Base-by-base conservation (phyloP, 2,797 vertebrate genomes). In the Xenentodon cancila region DNA sequence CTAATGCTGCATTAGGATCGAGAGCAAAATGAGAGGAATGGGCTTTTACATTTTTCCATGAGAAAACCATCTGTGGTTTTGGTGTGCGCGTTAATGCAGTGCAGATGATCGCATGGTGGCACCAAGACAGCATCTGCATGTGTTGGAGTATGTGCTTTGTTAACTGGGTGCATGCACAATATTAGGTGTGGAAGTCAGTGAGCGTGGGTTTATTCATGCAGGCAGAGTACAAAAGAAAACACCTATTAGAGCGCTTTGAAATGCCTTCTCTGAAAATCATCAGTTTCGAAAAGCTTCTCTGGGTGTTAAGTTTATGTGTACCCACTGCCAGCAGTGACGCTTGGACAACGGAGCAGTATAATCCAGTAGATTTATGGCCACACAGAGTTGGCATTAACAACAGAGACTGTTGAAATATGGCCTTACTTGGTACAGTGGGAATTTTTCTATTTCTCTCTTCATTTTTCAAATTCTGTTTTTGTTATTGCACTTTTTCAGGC, bases 331-430 rank as follows among this genome's bases (percentile, higher is more conserved):
- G 54, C 48, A 42, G 32, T 46, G 63, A 48, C 66, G 62, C 58
- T 59, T 71, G 40, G 45, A 53, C 72, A 74, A 64, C 47, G 54
- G 56, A 62, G 32, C 59, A 61, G 22, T 53, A 68, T 61, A 73
- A 82, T 80, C 52, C 73, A 53, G n/a, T 49, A 63, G 71, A 85
- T 86, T 84, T 77, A 84, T 73, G 56, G 59, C 75, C 68, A 75
- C 59, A 62, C 45, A 60, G 55, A 58, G 55, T 64, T 66, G 54
- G 52, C 58, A 77, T 75, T 77, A 80, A 83, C 78, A 84, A 81
- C 42, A 45, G 20, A 70, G 64, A 47, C 54, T n/a, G 40, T 13
- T 66, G 64, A 71, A 71, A 81, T 66, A 71, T 47, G 64, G 55
- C 43, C 43, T 44, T 46, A 16, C 52, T 61, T 27, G 34, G 46